These are phyloP conservation scores for Hydrotaea cyrtoneurina DNA, from an alignment of 2,888 invertebrate genomes.

Conservation along the genomic window DNA sequence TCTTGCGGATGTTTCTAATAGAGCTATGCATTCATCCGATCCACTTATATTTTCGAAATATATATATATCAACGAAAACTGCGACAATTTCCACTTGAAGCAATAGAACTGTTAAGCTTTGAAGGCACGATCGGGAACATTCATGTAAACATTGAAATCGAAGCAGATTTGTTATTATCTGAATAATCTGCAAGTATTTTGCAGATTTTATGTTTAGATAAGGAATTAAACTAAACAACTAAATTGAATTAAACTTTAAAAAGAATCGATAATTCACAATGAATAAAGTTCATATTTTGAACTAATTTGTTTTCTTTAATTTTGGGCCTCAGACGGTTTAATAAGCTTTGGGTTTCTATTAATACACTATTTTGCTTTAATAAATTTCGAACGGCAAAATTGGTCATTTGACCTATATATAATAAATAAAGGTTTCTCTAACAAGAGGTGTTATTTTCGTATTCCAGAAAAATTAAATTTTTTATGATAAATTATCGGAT, in stretches of 20 bases:
- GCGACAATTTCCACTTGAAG: background rate
- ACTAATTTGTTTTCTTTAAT: background rate
- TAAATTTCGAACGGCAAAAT: background rate
- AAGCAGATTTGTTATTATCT: background rate
- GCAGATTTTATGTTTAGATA: background rate
- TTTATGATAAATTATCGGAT: too few relatives aligned
- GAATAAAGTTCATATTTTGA: background rate
- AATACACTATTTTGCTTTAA: background rate
- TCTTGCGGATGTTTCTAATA: conserved; percentile 31
- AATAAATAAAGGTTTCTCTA: too few relatives aligned
- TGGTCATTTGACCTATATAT: conserved; percentile 1
- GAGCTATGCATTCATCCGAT: conserved; percentile 23
- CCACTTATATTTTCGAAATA: background rate
- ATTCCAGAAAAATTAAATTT: too few relatives aligned
- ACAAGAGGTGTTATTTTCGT: too few relatives aligned
- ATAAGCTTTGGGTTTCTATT: background rate
- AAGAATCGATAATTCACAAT: background rate
- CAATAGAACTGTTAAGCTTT: background rate
- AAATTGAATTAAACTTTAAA: background rate
- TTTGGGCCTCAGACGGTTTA: background rate
- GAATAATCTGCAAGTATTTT: background rate
- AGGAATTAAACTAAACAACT: background rate
- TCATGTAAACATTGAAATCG: background rate
- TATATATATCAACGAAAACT: background rate
- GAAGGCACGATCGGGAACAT: background rate